phyloP scores from a whole-genome alignment of 1,140 invertebrate species.

The Plodia interpunctella region DNA sequence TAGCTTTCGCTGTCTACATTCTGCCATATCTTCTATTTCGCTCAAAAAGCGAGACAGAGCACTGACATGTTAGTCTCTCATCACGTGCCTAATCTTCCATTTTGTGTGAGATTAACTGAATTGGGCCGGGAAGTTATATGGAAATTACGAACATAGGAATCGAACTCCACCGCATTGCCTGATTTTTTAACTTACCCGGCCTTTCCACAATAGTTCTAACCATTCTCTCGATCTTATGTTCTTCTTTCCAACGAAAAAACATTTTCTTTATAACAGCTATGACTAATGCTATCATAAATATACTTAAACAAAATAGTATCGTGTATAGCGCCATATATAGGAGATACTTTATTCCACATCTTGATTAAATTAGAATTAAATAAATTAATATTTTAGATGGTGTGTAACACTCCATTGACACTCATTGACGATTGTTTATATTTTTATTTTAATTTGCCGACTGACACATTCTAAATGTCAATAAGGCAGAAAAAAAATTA shows the following conservation, averaged over 20 bases:
- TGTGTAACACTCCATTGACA: no score
- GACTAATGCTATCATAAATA: constrained; percentile 67
- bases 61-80: no score
- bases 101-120: no score
- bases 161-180: no score
- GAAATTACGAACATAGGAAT: no score
- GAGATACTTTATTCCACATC: neutral
- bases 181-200: constrained; percentile 37
- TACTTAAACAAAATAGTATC: constrained; percentile 63
- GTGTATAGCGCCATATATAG: constrained; percentile 58
- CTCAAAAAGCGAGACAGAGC: no score
- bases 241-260: constrained; percentile 67
- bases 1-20: no score
- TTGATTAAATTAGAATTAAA: neutral
- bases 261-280: constrained; percentile 65
- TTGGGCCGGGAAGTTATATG: no score
- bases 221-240: constrained; percentile 58
- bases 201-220: constrained; percentile 32
- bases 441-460: no score
- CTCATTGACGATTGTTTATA: no score
- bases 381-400: neutral
- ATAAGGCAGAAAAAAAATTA: neutral
- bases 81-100: no score
- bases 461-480: neutral
- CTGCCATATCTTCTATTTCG: no score